A percentile compares a stretch with the other conserved stretches of the same genome.
Evolutionary conservation across 2,888 invertebrate species (phyloP).

Genomic region (Diarsia brunnea): DNA sequence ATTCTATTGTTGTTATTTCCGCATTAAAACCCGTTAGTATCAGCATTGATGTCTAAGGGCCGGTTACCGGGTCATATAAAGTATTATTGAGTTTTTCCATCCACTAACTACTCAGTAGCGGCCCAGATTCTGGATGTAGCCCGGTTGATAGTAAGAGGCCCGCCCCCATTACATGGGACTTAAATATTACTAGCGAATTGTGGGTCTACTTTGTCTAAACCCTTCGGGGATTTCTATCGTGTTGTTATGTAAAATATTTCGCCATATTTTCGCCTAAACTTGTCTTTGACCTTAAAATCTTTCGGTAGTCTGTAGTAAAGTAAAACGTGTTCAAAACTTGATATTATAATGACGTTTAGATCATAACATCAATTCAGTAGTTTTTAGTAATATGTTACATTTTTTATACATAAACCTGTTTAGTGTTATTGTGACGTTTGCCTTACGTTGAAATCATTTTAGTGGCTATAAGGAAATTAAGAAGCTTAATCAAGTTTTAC

Average conservation of each 20-base stretch:
- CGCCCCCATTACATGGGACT: background rate
- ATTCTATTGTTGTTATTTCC: background rate
- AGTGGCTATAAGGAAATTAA: constrained; percentile 12
- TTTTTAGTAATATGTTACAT: constrained; percentile 11
- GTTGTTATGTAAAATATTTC: background rate
- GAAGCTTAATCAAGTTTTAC: background rate
- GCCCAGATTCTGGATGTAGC: background rate
- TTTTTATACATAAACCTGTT: constrained; percentile 8
- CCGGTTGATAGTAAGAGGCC: background rate
- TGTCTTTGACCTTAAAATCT: background rate
- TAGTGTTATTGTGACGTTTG: constrained; percentile 1
- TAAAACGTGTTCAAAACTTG: constrained; percentile 10
- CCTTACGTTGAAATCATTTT: too few relatives aligned
- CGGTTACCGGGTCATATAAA: background rate
- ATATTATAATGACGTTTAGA: constrained; percentile 15
- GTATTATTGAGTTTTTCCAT: background rate
- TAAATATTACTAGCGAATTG: background rate
- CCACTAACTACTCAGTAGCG: background rate
- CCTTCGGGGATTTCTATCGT: background rate
- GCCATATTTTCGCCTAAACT: background rate
- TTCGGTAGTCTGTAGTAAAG: background rate
- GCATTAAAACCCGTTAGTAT: background rate
- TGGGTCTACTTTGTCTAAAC: background rate
- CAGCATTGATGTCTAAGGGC: background rate
- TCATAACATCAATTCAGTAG: background rate